A percentile compares a stretch with the other conserved stretches of the same genome.
Conservation (phyloP, 2,888 invertebrate genomes). For the Temnothorax rugatulus region DNA sequence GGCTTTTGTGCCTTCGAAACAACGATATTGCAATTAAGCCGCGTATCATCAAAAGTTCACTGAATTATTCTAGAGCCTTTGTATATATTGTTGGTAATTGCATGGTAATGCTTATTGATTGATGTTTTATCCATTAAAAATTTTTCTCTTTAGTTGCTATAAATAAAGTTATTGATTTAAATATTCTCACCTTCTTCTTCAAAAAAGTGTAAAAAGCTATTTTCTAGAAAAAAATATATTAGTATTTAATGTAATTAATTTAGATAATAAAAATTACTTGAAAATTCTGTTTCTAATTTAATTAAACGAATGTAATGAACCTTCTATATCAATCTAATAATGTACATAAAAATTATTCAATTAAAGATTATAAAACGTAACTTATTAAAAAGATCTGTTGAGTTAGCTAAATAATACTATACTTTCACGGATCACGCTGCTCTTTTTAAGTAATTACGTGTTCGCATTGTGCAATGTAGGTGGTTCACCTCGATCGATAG, state of each 20-base stretch:
- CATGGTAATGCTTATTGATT: background rate
- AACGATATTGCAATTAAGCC: background rate
- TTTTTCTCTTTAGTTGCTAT: background rate
- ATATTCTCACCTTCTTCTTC: background rate
- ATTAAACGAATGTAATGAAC: background rate
- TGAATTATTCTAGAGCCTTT: background rate
- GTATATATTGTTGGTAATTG: background rate
- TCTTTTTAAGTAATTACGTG: conserved; percentile 41
- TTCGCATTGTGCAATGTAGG: conserved; percentile 22
- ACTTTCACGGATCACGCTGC: conserved; percentile 19
- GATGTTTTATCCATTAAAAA: background rate
- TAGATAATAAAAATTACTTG: background rate
- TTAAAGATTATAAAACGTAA: background rate
- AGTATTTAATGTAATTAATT: background rate
- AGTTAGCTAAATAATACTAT: background rate
- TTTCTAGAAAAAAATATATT: background rate
- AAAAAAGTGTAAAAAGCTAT: background rate
- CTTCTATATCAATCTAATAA: background rate
- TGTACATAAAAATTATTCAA: background rate
- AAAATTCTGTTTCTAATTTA: background rate
- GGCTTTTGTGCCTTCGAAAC: background rate
- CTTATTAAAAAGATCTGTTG: background rate
- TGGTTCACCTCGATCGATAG: conserved; percentile 44
- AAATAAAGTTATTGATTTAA: background rate
- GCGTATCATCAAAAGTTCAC: background rate